These are phyloP conservation scores for Perodicticus potto DNA, from an alignment of 2,797 vertebrate genomes.

Conservation along the genomic window DNA sequence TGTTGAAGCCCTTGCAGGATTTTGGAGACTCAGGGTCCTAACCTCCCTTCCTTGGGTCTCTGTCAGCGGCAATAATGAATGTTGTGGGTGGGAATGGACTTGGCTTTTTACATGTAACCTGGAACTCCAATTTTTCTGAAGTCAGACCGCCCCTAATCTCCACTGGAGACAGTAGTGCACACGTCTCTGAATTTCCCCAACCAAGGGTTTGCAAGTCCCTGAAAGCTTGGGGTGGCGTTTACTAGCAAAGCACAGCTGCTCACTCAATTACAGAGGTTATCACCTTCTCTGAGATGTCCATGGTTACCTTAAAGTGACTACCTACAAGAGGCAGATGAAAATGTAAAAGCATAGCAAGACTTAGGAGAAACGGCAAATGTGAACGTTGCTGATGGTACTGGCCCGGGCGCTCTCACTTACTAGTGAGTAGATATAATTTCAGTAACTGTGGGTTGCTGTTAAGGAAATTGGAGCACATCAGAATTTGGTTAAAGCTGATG, in stretches of 20 bases:
- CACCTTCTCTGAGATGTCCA: not conserved
- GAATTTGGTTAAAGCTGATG: conserved; percentile 77
- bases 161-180: too few relatives aligned
- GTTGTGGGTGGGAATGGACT: not conserved
- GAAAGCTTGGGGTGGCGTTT: not conserved
- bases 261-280: not conserved
- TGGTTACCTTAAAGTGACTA: not conserved
- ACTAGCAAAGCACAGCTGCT: not conserved
- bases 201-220: accelerated
- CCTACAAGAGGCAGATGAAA: not conserved
- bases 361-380: too few relatives aligned
- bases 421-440: conserved; percentile 77
- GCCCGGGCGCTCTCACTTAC: conserved; percentile 70
- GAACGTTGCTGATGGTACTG: not conserved
- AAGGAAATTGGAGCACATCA: conserved; percentile 81
- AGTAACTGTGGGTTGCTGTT: conserved; percentile 75
- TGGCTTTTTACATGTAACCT: accelerated
- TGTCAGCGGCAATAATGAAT: not conserved
- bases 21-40: not conserved
- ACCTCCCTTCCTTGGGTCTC: not conserved
- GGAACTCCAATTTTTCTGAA: not conserved
- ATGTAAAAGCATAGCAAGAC: not conserved
- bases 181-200: not conserved
- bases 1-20: not conserved
- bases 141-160: not conserved